Base-by-base conservation (phyloP, 2,888 invertebrate genomes). In the Harpalus rubripes region DNA sequence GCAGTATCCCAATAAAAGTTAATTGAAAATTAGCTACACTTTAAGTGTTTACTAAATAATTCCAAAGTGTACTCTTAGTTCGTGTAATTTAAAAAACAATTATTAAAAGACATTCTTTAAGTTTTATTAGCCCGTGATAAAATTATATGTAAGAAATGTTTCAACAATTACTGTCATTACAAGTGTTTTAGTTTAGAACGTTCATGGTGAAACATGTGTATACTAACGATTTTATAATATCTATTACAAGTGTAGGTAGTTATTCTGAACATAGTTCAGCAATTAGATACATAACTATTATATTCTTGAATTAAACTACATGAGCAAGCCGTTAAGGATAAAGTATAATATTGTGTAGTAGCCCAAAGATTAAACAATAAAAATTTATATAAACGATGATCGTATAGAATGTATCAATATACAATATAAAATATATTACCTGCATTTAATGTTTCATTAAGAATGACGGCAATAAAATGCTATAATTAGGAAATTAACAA, bases 111-210 rank as follows among this genome's bases (percentile, higher is more conserved):
- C 44, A 52, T 52, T 52, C 44, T 8, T 52, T 4, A 52, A 52
- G 32, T 52, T 52, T 52, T 52, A 52, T 52, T 52, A 12, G 10
- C 44, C 44, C 10, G 44, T 2, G 44, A 12, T 52, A 12, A 52
- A 10, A 10, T 44, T 44, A 44, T 44, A 44, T 52, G 44, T 12
- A 52, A 52, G 6, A 52, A 12, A 52, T 52, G 44, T 10, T 12
- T 52, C 44, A 52, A 52, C 44, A 52, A 52, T 52, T 52, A 52
- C 44, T 52, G 10, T 44, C 44, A 44, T 44, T 44, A 44, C 44
- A 44, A 44, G 44, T 44, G 8, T 44, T 44, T 44, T 44, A 52
- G 44, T 6, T 52, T 12, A 2, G 10, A 6, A 8, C 8, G 44
- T 12, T 8, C 32, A 32, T 5, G 0, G 6, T 0, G 4, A 52